Percentiles rank a stretch among this genome's conserved stretches.
phyloP scores from a whole-genome alignment of 2,888 invertebrate species.

The Epirrita christyi region DNA sequence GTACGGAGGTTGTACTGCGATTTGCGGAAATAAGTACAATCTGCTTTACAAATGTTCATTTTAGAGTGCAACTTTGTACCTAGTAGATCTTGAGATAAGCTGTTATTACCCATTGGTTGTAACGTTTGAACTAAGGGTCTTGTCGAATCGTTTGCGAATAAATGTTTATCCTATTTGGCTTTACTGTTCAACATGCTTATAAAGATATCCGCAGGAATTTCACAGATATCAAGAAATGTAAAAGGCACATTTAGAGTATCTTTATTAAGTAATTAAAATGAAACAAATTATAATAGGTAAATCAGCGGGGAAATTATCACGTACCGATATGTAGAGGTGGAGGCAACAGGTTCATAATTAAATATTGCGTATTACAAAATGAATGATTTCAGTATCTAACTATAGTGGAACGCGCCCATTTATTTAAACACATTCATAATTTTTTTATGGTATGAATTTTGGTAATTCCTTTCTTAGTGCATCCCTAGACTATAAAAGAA shows the following conservation, averaged over 20 bases:
- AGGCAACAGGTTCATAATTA: too few relatives aligned
- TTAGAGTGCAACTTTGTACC: constrained; percentile 46
- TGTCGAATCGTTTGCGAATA: constrained; percentile 9
- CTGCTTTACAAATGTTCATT: constrained; percentile 29
- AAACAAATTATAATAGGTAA: too few relatives aligned
- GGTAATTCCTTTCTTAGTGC: too few relatives aligned
- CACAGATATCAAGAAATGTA: neutral
- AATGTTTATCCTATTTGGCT: constrained; percentile 20
- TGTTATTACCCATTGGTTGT: constrained; percentile 12
- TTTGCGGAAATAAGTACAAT: constrained; percentile 16
- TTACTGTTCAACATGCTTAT: constrained; percentile 11
- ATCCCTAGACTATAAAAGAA: too few relatives aligned
- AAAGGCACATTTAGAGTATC: neutral
- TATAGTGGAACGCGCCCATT: too few relatives aligned
- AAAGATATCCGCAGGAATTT: constrained; percentile 1
- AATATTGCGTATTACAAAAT: too few relatives aligned
- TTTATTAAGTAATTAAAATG: too few relatives aligned
- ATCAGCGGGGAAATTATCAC: too few relatives aligned
- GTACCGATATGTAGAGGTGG: too few relatives aligned
- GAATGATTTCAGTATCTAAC: too few relatives aligned
- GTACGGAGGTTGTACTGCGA: constrained; percentile 21
- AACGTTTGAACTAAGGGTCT: constrained; percentile 1
- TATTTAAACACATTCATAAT: too few relatives aligned
- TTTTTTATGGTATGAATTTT: too few relatives aligned
- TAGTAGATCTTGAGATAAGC: constrained; percentile 46